These are phyloP conservation scores for Saguinus midas DNA, from an alignment of 2,113 vertebrate species.

Conservation along the genomic window DNA sequence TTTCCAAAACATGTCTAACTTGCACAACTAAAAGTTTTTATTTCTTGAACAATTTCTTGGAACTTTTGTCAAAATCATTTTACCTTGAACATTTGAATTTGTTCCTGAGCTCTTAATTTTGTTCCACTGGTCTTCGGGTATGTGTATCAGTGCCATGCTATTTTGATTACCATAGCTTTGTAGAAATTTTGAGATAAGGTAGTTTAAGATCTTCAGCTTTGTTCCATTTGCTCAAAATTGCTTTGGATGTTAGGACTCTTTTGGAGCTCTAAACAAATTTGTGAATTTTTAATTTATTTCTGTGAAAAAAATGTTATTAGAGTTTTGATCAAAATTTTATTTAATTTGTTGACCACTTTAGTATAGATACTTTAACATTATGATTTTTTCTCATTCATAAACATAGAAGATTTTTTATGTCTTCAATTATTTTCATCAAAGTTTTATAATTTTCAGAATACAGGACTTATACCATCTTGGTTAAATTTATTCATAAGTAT, in stretches of 20 bases:
- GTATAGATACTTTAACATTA: not conserved
- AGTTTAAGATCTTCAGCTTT: not conserved
- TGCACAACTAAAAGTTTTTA: not conserved
- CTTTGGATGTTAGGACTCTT: not conserved
- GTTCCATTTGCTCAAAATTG: not conserved
- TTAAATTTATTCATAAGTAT: not conserved
- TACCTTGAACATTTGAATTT: not conserved
- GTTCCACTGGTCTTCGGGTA: not conserved
- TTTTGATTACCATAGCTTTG: not conserved
- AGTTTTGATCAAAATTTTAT: not conserved
- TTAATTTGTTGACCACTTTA: not conserved
- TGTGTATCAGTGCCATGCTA: not conserved
- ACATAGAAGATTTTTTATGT: not conserved
- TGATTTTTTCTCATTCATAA: not conserved
- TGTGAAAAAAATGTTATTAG: not conserved
- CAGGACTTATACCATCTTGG: not conserved
- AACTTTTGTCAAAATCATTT: not conserved
- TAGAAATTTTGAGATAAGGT: not conserved
- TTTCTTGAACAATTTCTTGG: not conserved
- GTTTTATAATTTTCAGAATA: not conserved
- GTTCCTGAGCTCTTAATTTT: not conserved
- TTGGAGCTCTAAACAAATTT: not conserved
- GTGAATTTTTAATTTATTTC: not conserved
- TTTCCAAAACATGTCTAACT: not conserved
- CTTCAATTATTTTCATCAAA: not conserved